Conservation (phyloP, 2,797 vertebrate species). For the Amniataba percoides region DNA sequence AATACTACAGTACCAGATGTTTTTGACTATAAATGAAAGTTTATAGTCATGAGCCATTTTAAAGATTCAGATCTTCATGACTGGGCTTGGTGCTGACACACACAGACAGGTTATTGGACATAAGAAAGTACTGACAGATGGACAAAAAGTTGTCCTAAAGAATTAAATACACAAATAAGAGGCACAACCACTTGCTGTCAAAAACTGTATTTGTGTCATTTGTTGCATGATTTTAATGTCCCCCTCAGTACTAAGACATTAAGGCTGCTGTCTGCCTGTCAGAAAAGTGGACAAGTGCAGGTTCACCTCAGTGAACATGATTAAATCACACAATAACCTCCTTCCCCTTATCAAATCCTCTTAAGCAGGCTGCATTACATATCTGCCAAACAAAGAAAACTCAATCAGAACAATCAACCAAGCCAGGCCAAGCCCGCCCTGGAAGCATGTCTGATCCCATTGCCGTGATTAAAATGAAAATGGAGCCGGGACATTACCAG, state of each 20-base stretch:
- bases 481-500: constrained; percentile 82
- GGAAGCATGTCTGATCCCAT: constrained; percentile 86
- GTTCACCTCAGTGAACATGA: constrained; percentile 83
- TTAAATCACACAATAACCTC: constrained; percentile 86
- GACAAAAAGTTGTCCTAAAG: too few relatives aligned
- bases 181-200: neutral
- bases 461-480: constrained; percentile 90
- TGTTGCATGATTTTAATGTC: constrained; percentile 36
- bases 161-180: too few relatives aligned
- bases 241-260: constrained; percentile 31
- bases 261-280: constrained; percentile 59
- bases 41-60: too few relatives aligned
- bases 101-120: too few relatives aligned
- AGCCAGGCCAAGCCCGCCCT: constrained; percentile 66
- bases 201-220: neutral
- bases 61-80: too few relatives aligned
- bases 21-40: neutral
- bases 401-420: constrained; percentile 87
- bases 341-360: constrained; percentile 84
- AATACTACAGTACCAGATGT: neutral
- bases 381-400: constrained; percentile 88
- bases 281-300: constrained; percentile 71
- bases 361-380: constrained; percentile 88
- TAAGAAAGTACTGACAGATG: too few relatives aligned
- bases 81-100: too few relatives aligned